Base-by-base conservation (phyloP, 2,888 invertebrate genomes). In the Troglohyphantes excavatus region DNA sequence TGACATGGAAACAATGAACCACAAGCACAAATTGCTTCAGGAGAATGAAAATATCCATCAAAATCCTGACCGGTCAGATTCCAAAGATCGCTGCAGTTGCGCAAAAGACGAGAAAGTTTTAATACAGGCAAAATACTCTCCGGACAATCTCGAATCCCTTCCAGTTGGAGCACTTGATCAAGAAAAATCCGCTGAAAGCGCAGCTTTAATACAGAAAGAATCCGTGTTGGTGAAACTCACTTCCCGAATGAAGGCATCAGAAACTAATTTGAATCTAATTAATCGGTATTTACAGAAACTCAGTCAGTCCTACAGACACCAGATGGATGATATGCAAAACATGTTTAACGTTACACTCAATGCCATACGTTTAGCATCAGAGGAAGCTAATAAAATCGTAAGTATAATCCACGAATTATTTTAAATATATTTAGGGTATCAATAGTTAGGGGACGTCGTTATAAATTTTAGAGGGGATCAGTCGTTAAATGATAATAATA, bases 151-250 rank as follows among this genome's bases (percentile, higher is more conserved):
- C 5, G 72, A 72, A 17, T 26, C n/a, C 9, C 26, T 1, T 2
- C 72, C 26, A 1, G 23, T 46, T 2, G 53, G 27, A 13, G 2
- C 17, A n/a, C 7, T 27, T 11, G 27, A 11, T n/a, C 9, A 27
- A 21, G 68, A 67, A 17, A n/a, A 46, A 11, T 11, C 6, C 1
- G 27, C 29, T 13, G 89, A 83, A 2, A 90, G 89, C 53, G 83
- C 89, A 0, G 67, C 83, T 9, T 21, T 84, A 17, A 84, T 84
- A n/a, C 83, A 90, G n/a, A 90, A 90, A 29, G 89, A 90, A 53
- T 90, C 89, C 9, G 76, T 90, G 29, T 23, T 90, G 13, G 21
- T 78, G 9, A 90, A 84, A 19, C 39, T 90, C 26, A 78, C 63
- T 0, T 6, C 29, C 13, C 26, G 83, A 5, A 78, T 90, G 17